Evolutionary conservation across 1,140 invertebrate species (phyloP), one percentile per base, ranked within the genome.

Genomic region (roundworm (Caenorhabditis elegans)): DNA sequence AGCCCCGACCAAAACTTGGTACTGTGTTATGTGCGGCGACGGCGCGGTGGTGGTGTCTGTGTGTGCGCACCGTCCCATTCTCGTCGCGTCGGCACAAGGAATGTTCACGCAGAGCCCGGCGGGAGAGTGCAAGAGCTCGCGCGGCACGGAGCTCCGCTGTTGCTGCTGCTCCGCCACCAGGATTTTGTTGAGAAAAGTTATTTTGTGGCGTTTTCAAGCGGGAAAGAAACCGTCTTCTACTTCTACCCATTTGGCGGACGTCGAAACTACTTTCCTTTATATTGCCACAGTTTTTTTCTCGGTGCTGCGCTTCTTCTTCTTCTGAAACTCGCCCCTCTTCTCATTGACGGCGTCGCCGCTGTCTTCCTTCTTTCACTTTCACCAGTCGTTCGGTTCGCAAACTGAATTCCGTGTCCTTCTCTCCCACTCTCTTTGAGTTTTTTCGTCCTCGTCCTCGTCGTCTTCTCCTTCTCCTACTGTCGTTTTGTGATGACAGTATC

Each of bases 321-420:
- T 53, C 24, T 53, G 49, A 53, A 53, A 26, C 11, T 53, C 49
- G 51, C 24, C 51, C 10, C n/a, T 65, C n/a, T 10, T 43, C 6
- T 8, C 5, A 43, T 43, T 43, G 39, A 5, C 15, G 39, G 3
- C 15, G 26, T 65, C 19, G n/a, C n/a, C n/a, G 8, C 28, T 65
- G n/a, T 65, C 55, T 65, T 65, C 55, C 55, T 65, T 65, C 55
- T 65, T 65, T 65, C 55, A 65, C 55, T 65, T 65, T 65, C 55
- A n/a, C n/a, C n/a, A 17, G 55, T 65, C 55, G 55, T 65, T 65
- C 55, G 28, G 55, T 65, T 65, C 31, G 26, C 28, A 65, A 65
- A 65, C 26, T 28, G 31, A 65, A 34, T 65, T 65, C 55, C 17
- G 55, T 36, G 55, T 26, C 31, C 55, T 65, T 65, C 55, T 65